Evolutionary conservation across 2,888 invertebrate genomes (phyloP).

Genomic region (Morpho helenor): DNA sequence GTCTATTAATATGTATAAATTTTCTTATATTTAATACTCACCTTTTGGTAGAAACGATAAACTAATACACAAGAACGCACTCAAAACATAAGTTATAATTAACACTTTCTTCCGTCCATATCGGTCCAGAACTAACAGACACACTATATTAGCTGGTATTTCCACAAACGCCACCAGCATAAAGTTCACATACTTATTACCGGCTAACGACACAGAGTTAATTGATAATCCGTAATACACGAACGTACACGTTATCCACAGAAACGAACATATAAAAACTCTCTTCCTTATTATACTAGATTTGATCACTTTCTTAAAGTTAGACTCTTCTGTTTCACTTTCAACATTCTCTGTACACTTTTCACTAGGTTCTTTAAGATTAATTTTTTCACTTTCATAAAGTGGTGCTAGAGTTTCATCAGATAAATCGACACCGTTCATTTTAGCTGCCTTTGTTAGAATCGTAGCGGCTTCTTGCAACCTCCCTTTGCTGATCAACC

Average conservation of each 20-base stretch:
- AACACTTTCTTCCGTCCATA: conserved; percentile 82
- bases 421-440: conserved; percentile 77
- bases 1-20: no score
- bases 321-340: conserved; percentile 35
- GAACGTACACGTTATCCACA: conserved; percentile 89
- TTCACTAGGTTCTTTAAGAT: conserved; percentile 25
- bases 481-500: conserved; percentile 85
- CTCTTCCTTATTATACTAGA: conserved; percentile 78
- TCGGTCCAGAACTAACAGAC: conserved; percentile 81
- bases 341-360: conserved; percentile 26
- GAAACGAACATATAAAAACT: conserved; percentile 82
- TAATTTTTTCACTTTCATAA: conserved; percentile 40
- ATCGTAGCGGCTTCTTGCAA: conserved; percentile 81
- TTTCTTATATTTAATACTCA: conserved; percentile 38
- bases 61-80: conserved; percentile 80
- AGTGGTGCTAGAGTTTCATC: conserved; percentile 60
- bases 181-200: conserved; percentile 88
- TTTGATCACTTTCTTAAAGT: conserved; percentile 65
- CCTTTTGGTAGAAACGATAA: conserved; percentile 80
- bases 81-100: conserved; percentile 80
- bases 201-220: conserved; percentile 86
- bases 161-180: conserved; percentile 82
- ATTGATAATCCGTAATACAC: conserved; percentile 90
- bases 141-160: conserved; percentile 85
- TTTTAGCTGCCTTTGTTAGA: conserved; percentile 81